Evolutionary conservation across 2,113 vertebrate genomes (phyloP), one percentile per base, ranked within the genome.

Genomic region (Ramphastos sulfuratus): DNA sequence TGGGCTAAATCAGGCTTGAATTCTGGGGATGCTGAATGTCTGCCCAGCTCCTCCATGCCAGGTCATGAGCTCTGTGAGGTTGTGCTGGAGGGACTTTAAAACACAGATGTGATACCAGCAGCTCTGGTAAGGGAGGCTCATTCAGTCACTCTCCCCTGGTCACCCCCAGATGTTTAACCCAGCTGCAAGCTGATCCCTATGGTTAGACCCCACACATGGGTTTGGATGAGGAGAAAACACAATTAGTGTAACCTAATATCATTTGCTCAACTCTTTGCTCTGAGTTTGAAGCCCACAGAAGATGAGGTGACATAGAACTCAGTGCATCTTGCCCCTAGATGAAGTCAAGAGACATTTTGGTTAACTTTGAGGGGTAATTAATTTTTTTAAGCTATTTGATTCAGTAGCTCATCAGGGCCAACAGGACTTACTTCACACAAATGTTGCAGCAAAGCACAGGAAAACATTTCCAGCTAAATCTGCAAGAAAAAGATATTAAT

Each of bases 401-500:
- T 90, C 63, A 15, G 17, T 12, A 33, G 17, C 10, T 24, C 2
- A 0, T 27, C 78, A 60, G 39, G 50, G 42, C 59, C 64, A 83
- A 63, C 35, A 77, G 48, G 48, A 37, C 33, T 70, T 93, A 56
- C 59, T 67, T 66, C 70, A 8, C 64, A 72, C 60, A 13, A 27
- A 50, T 1, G 12, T 58, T 80, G 55, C 71, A 85, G 75, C 30
- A 84, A 82, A 82, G 44, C 35, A 35, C 3, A 24, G 67, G 85
- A 88, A 87, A 64, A 5, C 11, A 42, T 85, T 94, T 77, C 72
- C 90, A 91, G 42, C 60, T 63, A 33, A 85, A 90, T 93, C 60
- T 94, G 69, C 67, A 72, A 66, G 75, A 63, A 80, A 85, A 54
- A 50, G 21, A 23, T 10, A 50, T 37, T 37, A 37, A 37, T 37